Percentiles rank a stretch among this genome's conserved stretches.
Conservation (phyloP, 2,113 vertebrate genomes). For the Sorex araneus region DNA sequence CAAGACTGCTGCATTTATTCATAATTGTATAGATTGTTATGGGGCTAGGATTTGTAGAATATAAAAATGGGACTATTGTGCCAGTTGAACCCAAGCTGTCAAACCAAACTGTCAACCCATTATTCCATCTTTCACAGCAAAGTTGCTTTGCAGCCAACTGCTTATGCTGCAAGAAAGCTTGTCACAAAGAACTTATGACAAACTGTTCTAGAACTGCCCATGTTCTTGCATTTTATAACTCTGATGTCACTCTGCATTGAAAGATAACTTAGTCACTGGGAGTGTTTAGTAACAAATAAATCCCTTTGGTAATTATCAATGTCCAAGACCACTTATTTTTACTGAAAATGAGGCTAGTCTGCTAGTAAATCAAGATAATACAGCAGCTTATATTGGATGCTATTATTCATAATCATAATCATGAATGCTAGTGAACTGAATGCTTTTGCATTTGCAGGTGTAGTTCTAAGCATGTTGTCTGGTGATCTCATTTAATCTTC, state of each 20-base stretch:
- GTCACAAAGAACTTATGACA: neutral
- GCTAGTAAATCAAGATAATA: neutral
- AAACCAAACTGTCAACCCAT: neutral
- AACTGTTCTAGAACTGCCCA: neutral
- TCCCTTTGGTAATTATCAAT: neutral
- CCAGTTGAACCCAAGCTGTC: neutral
- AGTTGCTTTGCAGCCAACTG: neutral
- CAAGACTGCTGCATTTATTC: neutral
- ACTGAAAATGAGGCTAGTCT: neutral
- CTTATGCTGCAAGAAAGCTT: neutral
- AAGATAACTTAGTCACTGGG: neutral
- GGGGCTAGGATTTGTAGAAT: neutral
- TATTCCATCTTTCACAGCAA: neutral
- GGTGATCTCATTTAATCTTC: neutral
- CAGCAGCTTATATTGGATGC: neutral
- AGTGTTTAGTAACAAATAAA: constrained; percentile 3
- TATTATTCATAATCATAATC: neutral
- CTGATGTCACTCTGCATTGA: neutral
- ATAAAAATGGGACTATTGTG: neutral
- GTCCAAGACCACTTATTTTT: neutral
- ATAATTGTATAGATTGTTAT: neutral
- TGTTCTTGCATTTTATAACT: neutral
- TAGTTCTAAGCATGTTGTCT: neutral
- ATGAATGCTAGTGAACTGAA: neutral
- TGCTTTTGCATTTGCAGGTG: neutral